phyloP scores from a whole-genome alignment of 2,797 vertebrate species.

The Apogon talboti region DNA sequence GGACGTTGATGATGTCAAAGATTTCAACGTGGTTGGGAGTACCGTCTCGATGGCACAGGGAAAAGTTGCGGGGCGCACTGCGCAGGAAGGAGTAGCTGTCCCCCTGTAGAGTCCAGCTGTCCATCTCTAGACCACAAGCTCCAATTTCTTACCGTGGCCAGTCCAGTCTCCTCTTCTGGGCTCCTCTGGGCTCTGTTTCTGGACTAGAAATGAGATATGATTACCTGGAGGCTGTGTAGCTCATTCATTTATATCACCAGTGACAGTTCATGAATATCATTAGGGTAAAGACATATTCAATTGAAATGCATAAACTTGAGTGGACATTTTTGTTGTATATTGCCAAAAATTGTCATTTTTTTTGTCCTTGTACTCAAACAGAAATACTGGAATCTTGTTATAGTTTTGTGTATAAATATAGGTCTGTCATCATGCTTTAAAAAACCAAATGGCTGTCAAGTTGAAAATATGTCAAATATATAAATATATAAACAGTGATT shows the following conservation, averaged over 20 bases:
- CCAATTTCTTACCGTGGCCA: conserved; percentile 67
- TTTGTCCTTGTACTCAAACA: background rate
- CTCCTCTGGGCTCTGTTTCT: conserved; percentile 65
- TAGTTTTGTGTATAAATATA: too few species aligned
- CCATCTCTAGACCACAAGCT: conserved; percentile 81
- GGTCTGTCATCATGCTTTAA: conserved; percentile 13
- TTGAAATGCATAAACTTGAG: conserved; percentile 7
- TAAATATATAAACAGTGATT: background rate
- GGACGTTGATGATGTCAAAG: conserved; percentile 84
- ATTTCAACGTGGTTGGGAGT: conserved; percentile 85
- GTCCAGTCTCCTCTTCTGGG: conserved; percentile 60
- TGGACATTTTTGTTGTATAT: conserved; percentile 2
- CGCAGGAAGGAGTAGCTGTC: conserved; percentile 84
- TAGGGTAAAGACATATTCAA: conserved; percentile 1
- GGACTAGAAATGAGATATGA: conserved; percentile 66
- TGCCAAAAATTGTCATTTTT: background rate
- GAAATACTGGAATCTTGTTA: conserved; percentile 7
- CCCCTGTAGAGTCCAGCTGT: conserved; percentile 85
- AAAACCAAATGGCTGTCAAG: conserved; percentile 6
- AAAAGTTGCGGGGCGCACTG: conserved; percentile 76
- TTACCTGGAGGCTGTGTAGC: conserved; percentile 61
- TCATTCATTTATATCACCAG: conserved; percentile 56
- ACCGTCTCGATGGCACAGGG: conserved; percentile 80
- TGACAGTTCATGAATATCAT: conserved; percentile 29
- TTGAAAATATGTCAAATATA: background rate